Conservation (phyloP, 2,113 vertebrate genomes). For the Polypterus bichir region DNA sequence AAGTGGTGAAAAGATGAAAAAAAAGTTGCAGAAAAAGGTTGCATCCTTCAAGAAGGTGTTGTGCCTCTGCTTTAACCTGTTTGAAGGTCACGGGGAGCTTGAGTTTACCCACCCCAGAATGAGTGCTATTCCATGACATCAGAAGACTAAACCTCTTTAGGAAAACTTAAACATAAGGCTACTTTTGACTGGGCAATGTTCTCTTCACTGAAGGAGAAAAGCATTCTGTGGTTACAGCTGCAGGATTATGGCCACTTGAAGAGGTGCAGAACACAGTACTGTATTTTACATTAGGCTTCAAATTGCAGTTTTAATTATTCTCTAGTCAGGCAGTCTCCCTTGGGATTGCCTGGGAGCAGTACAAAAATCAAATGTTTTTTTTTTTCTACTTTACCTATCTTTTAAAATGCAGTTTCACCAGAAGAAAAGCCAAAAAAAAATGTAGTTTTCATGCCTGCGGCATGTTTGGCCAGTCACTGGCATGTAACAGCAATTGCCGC, state of each 20-base stretch:
- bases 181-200: too few relatives aligned
- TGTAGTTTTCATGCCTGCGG: background rate
- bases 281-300: conserved; percentile 13
- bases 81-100: too few relatives aligned
- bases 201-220: background rate
- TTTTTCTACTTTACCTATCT: background rate
- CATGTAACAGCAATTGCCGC: background rate
- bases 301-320: conserved; percentile 1
- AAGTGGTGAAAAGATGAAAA: too few relatives aligned
- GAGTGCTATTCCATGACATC: too few relatives aligned
- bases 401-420: background rate
- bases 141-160: too few relatives aligned
- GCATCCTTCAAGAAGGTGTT: too few relatives aligned
- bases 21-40: too few relatives aligned
- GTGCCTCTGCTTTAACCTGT: too few relatives aligned
- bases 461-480: background rate
- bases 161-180: too few relatives aligned
- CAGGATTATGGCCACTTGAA: conserved; percentile 31
- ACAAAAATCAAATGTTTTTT: background rate
- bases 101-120: too few relatives aligned
- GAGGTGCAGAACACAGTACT: conserved; percentile 18
- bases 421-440: background rate
- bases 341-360: background rate
- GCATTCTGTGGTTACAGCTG: background rate
- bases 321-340: background rate